A percentile compares a stretch with the other conserved stretches of the same genome.
Evolutionary conservation across 2,797 vertebrate genomes (phyloP).

Genomic region (Neoniphon sammara): DNA sequence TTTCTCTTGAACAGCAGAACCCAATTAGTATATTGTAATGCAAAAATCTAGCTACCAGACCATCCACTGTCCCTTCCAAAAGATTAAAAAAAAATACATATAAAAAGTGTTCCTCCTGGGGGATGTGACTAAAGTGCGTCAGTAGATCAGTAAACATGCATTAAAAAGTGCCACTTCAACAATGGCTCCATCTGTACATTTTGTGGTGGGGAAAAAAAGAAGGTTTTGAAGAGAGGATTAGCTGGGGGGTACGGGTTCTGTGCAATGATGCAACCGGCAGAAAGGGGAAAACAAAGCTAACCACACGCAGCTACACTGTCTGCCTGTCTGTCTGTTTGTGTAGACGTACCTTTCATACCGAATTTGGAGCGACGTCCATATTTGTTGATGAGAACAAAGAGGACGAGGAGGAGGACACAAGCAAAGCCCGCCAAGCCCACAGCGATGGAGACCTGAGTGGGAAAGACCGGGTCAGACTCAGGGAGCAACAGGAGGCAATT

Average conservation of each 20-base stretch:
- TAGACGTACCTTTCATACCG: constrained; percentile 96
- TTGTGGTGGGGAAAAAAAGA: constrained; percentile 43
- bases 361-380: constrained; percentile 97
- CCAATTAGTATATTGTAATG: no score
- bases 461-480: constrained; percentile 46
- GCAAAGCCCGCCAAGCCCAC: constrained; percentile 96
- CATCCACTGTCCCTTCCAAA: constrained; percentile 5
- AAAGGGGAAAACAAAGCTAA: constrained; percentile 53
- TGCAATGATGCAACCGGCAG: constrained; percentile 61
- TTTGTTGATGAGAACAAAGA: constrained; percentile 99
- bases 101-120: constrained; percentile 32
- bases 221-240: constrained; percentile 45
- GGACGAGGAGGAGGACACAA: constrained; percentile 93
- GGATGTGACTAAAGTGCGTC: constrained; percentile 13
- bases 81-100: constrained; percentile 16
- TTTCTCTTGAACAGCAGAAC: no score
- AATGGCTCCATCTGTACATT: constrained; percentile 39
- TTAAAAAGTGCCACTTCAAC: constrained; percentile 24
- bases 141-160: constrained; percentile 22
- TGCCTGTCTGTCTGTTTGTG: constrained; percentile 35
- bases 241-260: constrained; percentile 23
- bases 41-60: neutral
- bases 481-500: constrained; percentile 16
- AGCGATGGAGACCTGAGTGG: constrained; percentile 92
- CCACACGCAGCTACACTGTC: constrained; percentile 18